Base-by-base conservation (phyloP, 2,113 vertebrate species). In the Pelusios castaneus region DNA sequence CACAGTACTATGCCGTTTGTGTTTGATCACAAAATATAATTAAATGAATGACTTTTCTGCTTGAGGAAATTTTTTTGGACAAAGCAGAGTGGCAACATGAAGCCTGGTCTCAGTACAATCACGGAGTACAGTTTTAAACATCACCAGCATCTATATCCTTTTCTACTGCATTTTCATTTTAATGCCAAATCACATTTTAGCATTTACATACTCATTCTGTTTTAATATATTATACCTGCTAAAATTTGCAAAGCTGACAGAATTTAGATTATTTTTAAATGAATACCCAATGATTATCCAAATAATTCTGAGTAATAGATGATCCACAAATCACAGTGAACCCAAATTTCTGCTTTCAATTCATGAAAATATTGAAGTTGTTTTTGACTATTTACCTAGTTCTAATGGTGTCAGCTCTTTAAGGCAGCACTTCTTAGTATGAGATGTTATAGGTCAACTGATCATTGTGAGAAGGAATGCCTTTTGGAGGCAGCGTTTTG, bases 131-230 rank as follows among this genome's bases (percentile, higher is more conserved):
- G 12, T 25, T 55, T 76, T 43, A 34, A 75, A 55, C 31, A 38
- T 31, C 1, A 52, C 38, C 38, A 17, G 13, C 82, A 88, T 79
- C 43, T 31, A 34, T 7, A 19, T 3, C 14, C 1, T 11, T 22
- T 31, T 10, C n/a, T 6, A 1, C 19, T 6, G 21, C 43, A 31
- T 49, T 51, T 85, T 88, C 85, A 34, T 88, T 90, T 5, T 0
- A 1, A 19, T 56, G 4, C 91, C n/a, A 82, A n/a, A 12, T 51
- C 14, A 43, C 5, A 1, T 80, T 3, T 45, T n/a, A 38, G 87
- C 7, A 1, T 2, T 58, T 52, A 52, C 29, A 41, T 1, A 5
- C 16, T 0, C 0, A 29, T 34, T 58, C 85, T 76, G 79, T 84
- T 51, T 84, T 6, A 51, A 12, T 34, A 24, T 25, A 43, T 21